Conservation (phyloP, 2,797 vertebrate genomes). For the Falco concolor region DNA sequence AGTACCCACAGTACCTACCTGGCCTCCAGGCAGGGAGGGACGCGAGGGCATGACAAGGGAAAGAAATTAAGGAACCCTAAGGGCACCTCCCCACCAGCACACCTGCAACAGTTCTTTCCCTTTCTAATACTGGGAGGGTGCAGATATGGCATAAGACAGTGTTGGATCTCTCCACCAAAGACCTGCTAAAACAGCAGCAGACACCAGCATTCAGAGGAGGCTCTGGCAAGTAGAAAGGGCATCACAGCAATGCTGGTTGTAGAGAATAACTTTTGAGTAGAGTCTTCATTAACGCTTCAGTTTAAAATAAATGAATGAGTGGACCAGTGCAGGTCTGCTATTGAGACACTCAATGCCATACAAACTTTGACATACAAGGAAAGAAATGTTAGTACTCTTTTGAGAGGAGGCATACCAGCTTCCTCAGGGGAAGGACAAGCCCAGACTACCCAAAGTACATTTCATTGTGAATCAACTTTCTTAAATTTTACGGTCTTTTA, state of each 20-base stretch:
- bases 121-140: background rate
- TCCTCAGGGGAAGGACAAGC: background rate
- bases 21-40: background rate
- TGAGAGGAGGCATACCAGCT: background rate
- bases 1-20: background rate
- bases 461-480: background rate
- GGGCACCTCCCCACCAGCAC: background rate
- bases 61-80: background rate
- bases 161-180: background rate
- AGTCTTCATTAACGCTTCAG: background rate
- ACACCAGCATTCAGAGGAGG: background rate
- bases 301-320: background rate
- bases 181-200: background rate
- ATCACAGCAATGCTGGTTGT: background rate
- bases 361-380: background rate
- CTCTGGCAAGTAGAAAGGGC: background rate
- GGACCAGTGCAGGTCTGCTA: background rate
- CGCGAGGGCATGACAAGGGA: rapidly evolving
- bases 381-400: background rate
- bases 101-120: background rate
- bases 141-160: background rate
- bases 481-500: background rate
- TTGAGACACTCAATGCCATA: background rate
- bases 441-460: background rate
- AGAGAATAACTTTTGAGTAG: background rate